Evolutionary conservation across 2,797 vertebrate species (phyloP).

Genomic region (Okamejei kenojei): DNA sequence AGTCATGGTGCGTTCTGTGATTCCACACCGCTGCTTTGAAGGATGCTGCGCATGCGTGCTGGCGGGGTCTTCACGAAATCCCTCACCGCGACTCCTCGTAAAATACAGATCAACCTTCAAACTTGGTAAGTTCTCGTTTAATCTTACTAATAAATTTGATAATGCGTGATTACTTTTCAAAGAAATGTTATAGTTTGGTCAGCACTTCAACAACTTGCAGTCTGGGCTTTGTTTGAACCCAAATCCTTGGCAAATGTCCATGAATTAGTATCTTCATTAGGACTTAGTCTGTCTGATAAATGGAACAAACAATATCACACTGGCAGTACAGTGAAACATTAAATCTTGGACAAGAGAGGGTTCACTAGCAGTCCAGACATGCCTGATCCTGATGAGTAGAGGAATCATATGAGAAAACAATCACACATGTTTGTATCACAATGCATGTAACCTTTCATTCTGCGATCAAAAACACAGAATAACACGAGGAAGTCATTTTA

Average conservation of each 20-base stretch:
- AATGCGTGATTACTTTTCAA: slow-evolving; percentile 1
- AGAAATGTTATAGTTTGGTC: slow-evolving; percentile 12
- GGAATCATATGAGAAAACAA: neutral
- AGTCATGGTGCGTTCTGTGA: too few species aligned
- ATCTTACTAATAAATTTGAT: slow-evolving; percentile 23
- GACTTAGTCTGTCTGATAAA: neutral
- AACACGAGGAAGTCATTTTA: neutral
- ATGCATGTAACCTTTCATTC: neutral
- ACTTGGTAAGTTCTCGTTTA: too few species aligned
- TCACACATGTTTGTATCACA: neutral
- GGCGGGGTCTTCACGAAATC: too few species aligned
- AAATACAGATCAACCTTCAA: too few species aligned
- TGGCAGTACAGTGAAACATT: neutral
- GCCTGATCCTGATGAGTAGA: neutral
- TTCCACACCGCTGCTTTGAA: too few species aligned
- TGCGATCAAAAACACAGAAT: neutral
- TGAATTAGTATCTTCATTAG: neutral
- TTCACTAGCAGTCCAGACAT: neutral
- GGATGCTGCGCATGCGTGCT: too few species aligned
- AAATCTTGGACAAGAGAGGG: neutral
- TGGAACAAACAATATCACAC: neutral
- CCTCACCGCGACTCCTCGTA: too few species aligned
- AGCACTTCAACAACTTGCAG: slow-evolving; percentile 18
- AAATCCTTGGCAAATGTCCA: neutral
- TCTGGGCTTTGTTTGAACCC: neutral